Conservation (phyloP, 2,888 invertebrate species). For the Iphiclides podalirius region DNA sequence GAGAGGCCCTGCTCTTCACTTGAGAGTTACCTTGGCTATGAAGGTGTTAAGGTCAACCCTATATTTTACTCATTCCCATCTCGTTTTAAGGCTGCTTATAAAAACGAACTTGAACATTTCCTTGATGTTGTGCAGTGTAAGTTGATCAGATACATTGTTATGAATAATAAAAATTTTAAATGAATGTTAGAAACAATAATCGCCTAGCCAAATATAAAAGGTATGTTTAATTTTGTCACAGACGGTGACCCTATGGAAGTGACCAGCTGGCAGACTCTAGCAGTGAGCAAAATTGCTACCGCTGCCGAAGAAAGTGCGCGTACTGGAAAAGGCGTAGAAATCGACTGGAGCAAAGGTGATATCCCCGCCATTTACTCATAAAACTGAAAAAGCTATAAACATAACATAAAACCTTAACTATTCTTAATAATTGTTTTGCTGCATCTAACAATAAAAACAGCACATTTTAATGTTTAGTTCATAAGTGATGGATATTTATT, state of each 20-base stretch:
- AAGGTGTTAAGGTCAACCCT: constrained; percentile 65
- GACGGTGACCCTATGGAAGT: constrained; percentile 57
- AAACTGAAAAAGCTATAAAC: too few species aligned
- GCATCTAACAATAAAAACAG: too few species aligned
- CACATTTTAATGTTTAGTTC: too few species aligned
- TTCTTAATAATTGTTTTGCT: too few species aligned
- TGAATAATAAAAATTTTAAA: constrained; percentile 1
- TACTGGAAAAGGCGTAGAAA: constrained; percentile 67
- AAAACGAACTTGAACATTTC: constrained; percentile 81
- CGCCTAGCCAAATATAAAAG: too few species aligned
- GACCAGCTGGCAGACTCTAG: constrained; percentile 73
- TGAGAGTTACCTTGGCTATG: constrained; percentile 54
- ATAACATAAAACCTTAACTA: not conserved
- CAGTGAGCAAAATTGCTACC: constrained; percentile 78
- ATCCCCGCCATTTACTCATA: constrained; percentile 57
- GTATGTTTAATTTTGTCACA: constrained; percentile 28
- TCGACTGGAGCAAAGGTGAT: constrained; percentile 73
- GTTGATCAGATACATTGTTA: constrained; percentile 21
- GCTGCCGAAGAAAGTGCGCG: constrained; percentile 80
- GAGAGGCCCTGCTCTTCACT: constrained; percentile 72
- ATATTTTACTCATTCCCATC: constrained; percentile 83
- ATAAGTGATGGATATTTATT: too few species aligned
- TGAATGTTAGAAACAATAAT: too few species aligned
- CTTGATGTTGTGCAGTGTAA: constrained; percentile 76
- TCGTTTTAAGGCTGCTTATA: constrained; percentile 76